A percentile compares a stretch with the other conserved stretches of the same genome.
These are phyloP conservation scores for Oreochromis tanganicae DNA, from an alignment of 2,113 vertebrate species.

Conservation along the genomic window DNA sequence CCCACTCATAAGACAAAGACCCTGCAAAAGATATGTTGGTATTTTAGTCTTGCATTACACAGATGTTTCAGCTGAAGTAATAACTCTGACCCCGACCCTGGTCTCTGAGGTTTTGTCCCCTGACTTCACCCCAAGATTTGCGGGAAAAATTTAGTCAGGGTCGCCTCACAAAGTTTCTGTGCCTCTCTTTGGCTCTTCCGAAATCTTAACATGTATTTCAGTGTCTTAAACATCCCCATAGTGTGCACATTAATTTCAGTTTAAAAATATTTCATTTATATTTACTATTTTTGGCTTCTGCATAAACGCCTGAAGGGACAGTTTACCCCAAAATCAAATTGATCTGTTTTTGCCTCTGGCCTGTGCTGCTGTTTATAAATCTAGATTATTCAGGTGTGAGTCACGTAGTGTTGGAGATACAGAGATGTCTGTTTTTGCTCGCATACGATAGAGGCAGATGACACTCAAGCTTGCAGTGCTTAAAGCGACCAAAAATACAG, in stretches of 20 bases:
- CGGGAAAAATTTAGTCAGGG: neutral
- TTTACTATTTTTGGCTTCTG: neutral
- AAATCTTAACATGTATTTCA: neutral
- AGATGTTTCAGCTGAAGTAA: neutral
- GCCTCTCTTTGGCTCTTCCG: neutral
- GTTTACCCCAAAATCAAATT: neutral
- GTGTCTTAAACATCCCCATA: neutral
- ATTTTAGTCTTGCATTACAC: accelerated
- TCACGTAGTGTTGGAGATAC: neutral
- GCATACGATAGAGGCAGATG: neutral
- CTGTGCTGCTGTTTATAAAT: neutral
- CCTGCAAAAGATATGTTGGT: accelerated
- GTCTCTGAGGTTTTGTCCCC: neutral
- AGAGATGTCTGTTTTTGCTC: neutral
- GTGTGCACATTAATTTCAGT: neutral
- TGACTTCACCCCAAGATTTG: neutral
- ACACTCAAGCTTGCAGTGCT: neutral
- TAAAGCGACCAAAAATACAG: neutral
- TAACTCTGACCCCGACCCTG: neutral
- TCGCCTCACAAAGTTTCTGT: neutral
- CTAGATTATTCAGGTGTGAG: neutral
- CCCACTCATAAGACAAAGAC: neutral
- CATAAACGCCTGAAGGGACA: neutral
- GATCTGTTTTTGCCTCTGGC: neutral
- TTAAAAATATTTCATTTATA: neutral